phyloP scores from a whole-genome alignment of 2,888 invertebrate species.

The Pseudeuparius sepicola region DNA sequence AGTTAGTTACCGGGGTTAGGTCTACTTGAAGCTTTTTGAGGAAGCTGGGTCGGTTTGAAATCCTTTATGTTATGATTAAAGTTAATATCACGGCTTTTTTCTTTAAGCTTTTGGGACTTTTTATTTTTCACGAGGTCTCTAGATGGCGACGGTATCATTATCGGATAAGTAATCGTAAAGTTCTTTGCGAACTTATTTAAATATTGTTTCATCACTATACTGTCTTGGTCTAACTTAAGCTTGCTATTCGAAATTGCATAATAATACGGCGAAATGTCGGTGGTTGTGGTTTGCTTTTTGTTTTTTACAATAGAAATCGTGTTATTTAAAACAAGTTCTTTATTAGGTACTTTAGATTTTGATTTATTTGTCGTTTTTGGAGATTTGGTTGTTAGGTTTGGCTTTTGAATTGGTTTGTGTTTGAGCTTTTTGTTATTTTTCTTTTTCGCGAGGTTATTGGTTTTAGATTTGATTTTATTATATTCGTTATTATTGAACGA shows the following conservation, averaged over 20 bases:
- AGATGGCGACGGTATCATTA: slow-evolving; percentile 46
- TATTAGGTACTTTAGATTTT: slow-evolving; percentile 26
- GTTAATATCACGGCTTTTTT: slow-evolving; percentile 39
- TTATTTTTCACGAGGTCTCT: slow-evolving; percentile 34
- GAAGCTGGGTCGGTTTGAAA: slow-evolving; percentile 30
- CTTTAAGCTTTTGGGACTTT: slow-evolving; percentile 38
- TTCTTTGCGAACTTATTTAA: slow-evolving; percentile 35
- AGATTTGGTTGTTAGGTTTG: slow-evolving; percentile 24
- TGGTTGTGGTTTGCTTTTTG: slow-evolving; percentile 27
- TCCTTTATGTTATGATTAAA: slow-evolving; percentile 37
- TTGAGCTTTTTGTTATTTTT: slow-evolving; percentile 40
- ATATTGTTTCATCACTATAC: slow-evolving; percentile 26
- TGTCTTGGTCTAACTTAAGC: slow-evolving; percentile 31
- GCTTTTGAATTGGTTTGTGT: slow-evolving; percentile 30
- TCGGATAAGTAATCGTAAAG: slow-evolving; percentile 55
- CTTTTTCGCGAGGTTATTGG: slow-evolving; percentile 43
- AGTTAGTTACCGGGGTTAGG: neutral
- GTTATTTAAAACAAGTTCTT: slow-evolving; percentile 21
- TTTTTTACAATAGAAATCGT: slow-evolving; percentile 26
- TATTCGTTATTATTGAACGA: slow-evolving; percentile 30
- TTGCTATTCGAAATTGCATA: slow-evolving; percentile 35
- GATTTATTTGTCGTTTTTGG: slow-evolving; percentile 28
- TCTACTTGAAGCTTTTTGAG: slow-evolving; percentile 9
- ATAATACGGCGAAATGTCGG: slow-evolving; percentile 32
- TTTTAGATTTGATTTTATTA: slow-evolving; percentile 42